Conservation (phyloP, 2,113 vertebrate species). For the Gadus macrocephalus region DNA sequence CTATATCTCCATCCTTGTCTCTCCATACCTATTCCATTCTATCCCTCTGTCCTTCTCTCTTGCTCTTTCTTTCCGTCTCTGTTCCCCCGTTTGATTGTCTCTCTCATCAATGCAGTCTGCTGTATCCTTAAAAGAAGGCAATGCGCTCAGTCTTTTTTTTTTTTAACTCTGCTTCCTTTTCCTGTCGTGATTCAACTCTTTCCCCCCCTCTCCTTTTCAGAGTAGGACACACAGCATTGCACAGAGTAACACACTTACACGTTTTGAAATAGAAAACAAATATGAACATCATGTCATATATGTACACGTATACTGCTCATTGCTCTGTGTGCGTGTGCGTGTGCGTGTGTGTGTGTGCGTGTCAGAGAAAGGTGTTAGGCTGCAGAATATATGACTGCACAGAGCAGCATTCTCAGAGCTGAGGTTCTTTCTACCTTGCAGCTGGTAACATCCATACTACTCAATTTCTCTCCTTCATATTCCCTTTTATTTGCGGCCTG, state of each 20-base stretch:
- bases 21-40: neutral
- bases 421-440: too few species aligned
- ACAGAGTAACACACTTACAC: conserved; percentile 6
- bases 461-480: too few species aligned
- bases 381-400: too few species aligned
- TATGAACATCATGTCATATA: too few species aligned
- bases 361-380: too few species aligned
- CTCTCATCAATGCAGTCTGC: conserved; percentile 67
- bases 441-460: too few species aligned
- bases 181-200: conserved; percentile 29
- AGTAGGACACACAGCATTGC: conserved; percentile 9
- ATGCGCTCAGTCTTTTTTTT: conserved; percentile 34
- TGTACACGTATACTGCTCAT: too few species aligned
- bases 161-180: conserved; percentile 43
- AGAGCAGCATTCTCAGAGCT: too few species aligned
- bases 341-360: neutral
- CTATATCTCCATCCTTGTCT: neutral
- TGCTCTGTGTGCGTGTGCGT: conserved; percentile 30
- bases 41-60: conserved; percentile 24
- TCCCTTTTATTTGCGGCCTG: too few species aligned
- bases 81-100: too few species aligned
- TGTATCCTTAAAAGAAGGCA: conserved; percentile 40
- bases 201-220: conserved; percentile 7
- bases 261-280: too few species aligned
- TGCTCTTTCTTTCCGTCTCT: conserved; percentile 42